Percentiles rank a stretch among this genome's conserved stretches.
Evolutionary conservation across 1,140 invertebrate species (phyloP).

Genomic region (Popillia japonica): DNA sequence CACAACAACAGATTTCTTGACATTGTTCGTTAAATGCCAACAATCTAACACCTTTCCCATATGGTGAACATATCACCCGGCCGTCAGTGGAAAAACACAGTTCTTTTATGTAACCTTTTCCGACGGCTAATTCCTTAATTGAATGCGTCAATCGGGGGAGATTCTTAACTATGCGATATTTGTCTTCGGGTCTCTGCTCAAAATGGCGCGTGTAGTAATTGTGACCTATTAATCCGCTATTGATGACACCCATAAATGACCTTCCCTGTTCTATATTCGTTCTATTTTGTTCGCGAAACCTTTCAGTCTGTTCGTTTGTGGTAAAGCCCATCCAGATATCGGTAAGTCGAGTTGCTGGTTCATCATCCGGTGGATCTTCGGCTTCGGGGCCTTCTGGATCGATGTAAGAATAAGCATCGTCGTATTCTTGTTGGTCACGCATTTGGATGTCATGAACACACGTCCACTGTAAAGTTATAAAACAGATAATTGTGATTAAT

Average conservation of each 20-base stretch:
- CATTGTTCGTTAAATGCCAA: conserved; percentile 82
- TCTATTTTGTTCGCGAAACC: conserved; percentile 2
- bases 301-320: conserved; percentile 47
- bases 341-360: conserved; percentile 42
- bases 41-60: conserved; percentile 82
- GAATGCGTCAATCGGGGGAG: conserved; percentile 82
- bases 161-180: conserved; percentile 66
- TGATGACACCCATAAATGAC: conserved; percentile 50
- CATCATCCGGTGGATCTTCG: conserved; percentile 51
- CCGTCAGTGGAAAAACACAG: conserved; percentile 90
- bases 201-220: conserved; percentile 50
- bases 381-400: conserved; percentile 55
- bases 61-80: conserved; percentile 88
- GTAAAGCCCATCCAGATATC: conserved; percentile 58
- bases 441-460: conserved; percentile 93
- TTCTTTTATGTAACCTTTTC: conserved; percentile 87
- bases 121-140: conserved; percentile 86
- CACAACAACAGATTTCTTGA: conserved; percentile 78
- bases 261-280: neutral
- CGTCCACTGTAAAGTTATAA: conserved; percentile 74
- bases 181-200: conserved; percentile 49
- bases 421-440: conserved; percentile 63
- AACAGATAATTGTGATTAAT: neutral
- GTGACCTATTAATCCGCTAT: conserved; percentile 52
- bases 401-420: conserved; percentile 54